These are phyloP conservation scores for Acomys russatus DNA, from an alignment of 2,797 vertebrate genomes.

Conservation along the genomic window DNA sequence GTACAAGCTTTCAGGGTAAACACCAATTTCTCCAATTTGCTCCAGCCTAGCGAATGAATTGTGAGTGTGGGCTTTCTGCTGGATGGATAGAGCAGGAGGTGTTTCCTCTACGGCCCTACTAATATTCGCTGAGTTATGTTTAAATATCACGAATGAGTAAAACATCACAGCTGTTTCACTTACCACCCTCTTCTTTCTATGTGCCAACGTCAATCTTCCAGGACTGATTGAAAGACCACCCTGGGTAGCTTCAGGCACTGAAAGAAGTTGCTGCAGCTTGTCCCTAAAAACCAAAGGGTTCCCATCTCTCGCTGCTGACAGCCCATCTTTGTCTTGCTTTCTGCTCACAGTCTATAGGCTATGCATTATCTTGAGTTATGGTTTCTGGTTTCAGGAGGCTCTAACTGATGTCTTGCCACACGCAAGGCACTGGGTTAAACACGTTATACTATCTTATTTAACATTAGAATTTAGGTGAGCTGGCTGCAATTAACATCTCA, in stretches of 20 bases:
- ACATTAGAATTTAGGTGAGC: background rate
- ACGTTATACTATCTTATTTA: background rate
- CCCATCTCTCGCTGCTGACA: background rate
- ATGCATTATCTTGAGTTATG: background rate
- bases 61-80: constrained; percentile 74
- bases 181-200: background rate
- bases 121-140: constrained; percentile 53
- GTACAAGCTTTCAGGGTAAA: constrained; percentile 83
- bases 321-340: background rate
- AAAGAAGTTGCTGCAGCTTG: background rate
- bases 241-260: background rate
- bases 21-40: constrained; percentile 88
- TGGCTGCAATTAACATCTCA: background rate
- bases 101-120: constrained; percentile 53
- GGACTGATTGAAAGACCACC: background rate
- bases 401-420: background rate
- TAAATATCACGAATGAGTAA: constrained; percentile 58
- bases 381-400: background rate
- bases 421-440: background rate
- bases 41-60: constrained; percentile 77
- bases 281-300: background rate
- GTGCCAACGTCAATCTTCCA: constrained; percentile 5
- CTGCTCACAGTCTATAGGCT: background rate
- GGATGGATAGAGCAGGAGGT: constrained; percentile 39
- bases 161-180: constrained; percentile 70